These are phyloP conservation scores for Characodon lateralis DNA, from an alignment of 2,797 vertebrate species.

Conservation along the genomic window DNA sequence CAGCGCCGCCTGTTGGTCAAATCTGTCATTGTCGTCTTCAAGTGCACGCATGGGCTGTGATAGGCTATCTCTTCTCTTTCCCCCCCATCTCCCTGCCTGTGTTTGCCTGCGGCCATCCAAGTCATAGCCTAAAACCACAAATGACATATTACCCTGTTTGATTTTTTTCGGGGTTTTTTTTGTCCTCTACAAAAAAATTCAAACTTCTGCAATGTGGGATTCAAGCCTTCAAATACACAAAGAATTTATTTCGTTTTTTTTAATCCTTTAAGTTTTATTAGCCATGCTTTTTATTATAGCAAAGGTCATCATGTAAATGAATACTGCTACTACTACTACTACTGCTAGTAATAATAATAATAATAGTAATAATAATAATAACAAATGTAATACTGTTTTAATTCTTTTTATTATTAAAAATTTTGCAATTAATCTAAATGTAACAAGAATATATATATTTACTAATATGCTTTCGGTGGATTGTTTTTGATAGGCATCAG, in stretches of 20 bases:
- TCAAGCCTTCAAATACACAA: background rate
- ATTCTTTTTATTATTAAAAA: no score
- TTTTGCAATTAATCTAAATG: background rate
- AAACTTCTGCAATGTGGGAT: constrained; percentile 14
- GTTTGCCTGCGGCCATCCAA: constrained; percentile 69
- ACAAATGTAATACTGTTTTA: background rate
- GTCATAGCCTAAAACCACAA: constrained; percentile 68
- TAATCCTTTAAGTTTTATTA: background rate
- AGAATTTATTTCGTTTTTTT: background rate
- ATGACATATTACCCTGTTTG: constrained; percentile 62
- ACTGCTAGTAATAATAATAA: background rate
- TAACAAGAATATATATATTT: background rate
- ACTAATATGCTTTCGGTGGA: background rate
- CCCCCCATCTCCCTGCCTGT: constrained; percentile 37
- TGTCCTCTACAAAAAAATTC: constrained; percentile 38
- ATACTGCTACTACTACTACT: background rate
- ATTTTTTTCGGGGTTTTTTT: constrained; percentile 8
- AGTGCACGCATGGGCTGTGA: constrained; percentile 48
- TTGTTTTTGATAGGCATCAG: no score
- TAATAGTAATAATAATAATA: background rate
- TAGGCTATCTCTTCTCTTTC: constrained; percentile 38
- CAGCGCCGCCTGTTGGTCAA: constrained; percentile 79
- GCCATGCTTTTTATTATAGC: background rate
- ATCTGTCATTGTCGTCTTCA: constrained; percentile 20
- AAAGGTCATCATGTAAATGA: no score